Evolutionary conservation across 30 jellyfish, hydroid and myxozoan genomes (phyloP).

Genomic region (Cassiopea xamachana): DNA sequence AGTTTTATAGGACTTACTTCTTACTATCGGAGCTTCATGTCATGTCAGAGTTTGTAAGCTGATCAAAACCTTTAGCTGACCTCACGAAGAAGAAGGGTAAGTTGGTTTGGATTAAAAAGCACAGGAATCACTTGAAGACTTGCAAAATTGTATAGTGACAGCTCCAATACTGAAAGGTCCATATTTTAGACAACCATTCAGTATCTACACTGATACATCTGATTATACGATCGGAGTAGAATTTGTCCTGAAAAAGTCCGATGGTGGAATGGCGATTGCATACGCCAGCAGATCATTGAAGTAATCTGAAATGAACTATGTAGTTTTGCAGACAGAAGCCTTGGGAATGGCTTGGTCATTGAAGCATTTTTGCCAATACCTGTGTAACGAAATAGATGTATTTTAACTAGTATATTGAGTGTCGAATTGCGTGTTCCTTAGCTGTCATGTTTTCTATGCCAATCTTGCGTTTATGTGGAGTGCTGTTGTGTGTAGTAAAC

Average conservation of each 20-base stretch:
- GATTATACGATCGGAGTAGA: conserved; percentile 69
- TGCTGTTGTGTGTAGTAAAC: too few species aligned
- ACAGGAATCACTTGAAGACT: conserved; percentile 2
- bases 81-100: too few species aligned
- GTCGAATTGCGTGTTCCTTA: too few species aligned
- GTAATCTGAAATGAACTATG: conserved; percentile 55
- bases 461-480: too few species aligned
- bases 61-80: too few species aligned
- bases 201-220: conserved; percentile 54
- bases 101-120: background rate
- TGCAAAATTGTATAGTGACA: conserved; percentile 34
- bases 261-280: conserved; percentile 19
- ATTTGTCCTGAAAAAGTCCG: conserved; percentile 26
- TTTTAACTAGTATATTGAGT: too few species aligned
- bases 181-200: conserved; percentile 33
- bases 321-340: conserved; percentile 55
- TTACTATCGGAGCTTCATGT: too few species aligned
- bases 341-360: conserved; percentile 58
- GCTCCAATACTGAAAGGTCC: conserved; percentile 65
- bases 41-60: too few species aligned
- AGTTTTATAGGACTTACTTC: too few species aligned
- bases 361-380: conserved; percentile 62
- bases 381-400: background rate
- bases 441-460: too few species aligned
- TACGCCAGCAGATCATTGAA: conserved; percentile 48